phyloP scores from a whole-genome alignment of 37 sponge, comb jelly and placozoan species.

The Dysidea cf. avara region DNA sequence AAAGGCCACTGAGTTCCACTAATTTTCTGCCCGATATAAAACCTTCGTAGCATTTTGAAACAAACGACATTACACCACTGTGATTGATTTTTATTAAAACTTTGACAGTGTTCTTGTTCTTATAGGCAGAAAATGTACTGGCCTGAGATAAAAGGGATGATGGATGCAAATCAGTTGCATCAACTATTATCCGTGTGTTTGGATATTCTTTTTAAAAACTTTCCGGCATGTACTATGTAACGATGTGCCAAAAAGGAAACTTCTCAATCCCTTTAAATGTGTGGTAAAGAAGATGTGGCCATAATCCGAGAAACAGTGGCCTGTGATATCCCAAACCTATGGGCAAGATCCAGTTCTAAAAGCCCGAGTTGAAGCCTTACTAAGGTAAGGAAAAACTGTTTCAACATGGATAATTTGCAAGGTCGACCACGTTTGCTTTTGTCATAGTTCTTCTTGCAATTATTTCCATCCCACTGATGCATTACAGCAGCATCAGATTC shows the following conservation, averaged over 20 bases:
- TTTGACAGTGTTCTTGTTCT: slow-evolving; percentile 33
- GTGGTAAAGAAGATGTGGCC: slow-evolving; percentile 6
- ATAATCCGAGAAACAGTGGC: slow-evolving; percentile 1
- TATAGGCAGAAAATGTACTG: slow-evolving; percentile 49
- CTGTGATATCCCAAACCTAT: slow-evolving; percentile 8
- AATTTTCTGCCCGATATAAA: slow-evolving; percentile 6
- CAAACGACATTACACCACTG: slow-evolving; percentile 3
- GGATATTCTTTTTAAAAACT: slow-evolving; percentile 33
- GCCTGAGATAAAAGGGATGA: slow-evolving; percentile 22
- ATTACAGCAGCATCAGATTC: no score
- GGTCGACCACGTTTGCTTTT: no score
- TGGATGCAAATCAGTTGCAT: slow-evolving; percentile 15
- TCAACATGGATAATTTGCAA: not conserved
- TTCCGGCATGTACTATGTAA: slow-evolving; percentile 23
- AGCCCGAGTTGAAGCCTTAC: slow-evolving; percentile 13
- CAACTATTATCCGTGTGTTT: slow-evolving; percentile 24
- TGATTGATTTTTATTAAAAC: slow-evolving; percentile 9
- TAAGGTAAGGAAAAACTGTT: slow-evolving; percentile 17
- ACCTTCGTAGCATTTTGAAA: slow-evolving; percentile 9
- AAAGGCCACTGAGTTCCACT: slow-evolving; percentile 19
- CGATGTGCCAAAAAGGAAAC: not conserved
- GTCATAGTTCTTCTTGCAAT: no score
- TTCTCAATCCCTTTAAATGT: slow-evolving; percentile 9
- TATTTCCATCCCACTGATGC: no score
- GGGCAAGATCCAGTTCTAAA: not conserved